Evolutionary conservation across 2,888 invertebrate species (phyloP).

Genomic region (Leucoma salicis): DNA sequence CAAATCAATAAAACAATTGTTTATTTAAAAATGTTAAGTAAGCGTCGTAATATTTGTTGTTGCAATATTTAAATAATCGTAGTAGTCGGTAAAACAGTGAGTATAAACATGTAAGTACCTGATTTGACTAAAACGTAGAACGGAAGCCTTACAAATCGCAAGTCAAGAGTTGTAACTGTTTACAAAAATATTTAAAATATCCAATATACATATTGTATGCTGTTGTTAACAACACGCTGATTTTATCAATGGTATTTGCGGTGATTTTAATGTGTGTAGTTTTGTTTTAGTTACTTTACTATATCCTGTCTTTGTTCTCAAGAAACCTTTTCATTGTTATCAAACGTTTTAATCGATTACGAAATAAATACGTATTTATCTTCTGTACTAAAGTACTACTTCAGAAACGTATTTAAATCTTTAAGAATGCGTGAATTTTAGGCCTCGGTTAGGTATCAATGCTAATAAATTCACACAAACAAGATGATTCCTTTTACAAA

Average conservation of each 20-base stretch:
- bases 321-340: neutral
- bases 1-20: no score
- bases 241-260: neutral
- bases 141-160: neutral
- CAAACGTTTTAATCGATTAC: neutral
- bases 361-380: no score
- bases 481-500: no score
- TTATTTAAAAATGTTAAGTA: no score
- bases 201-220: neutral
- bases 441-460: no score
- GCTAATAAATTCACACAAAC: no score
- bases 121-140: neutral
- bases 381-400: no score
- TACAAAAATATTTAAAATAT: neutral
- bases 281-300: neutral
- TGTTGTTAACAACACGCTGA: neutral
- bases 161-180: neutral
- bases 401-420: no score
- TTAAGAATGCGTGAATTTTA: no score
- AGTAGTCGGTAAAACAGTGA: no score
- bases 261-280: neutral
- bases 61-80: no score
- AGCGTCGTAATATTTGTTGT: no score
- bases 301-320: neutral
- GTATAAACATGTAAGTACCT: neutral